Conservation (phyloP, 2,797 vertebrate genomes). For the Clamator glandarius region DNA sequence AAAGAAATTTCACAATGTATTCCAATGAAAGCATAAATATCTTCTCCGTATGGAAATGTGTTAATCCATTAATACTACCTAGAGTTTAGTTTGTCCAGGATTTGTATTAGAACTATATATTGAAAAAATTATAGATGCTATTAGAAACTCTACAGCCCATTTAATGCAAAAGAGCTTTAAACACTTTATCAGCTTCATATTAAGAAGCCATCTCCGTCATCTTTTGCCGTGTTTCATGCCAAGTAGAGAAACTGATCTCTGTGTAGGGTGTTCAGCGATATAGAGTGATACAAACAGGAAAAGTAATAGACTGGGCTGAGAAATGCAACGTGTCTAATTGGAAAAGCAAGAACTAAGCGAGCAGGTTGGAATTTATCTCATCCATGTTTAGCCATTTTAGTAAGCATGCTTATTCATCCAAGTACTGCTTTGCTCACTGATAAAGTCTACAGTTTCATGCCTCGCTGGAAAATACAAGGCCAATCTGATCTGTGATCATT, state of each 20-base stretch:
- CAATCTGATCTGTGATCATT: neutral
- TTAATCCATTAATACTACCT: neutral
- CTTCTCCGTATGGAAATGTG: neutral
- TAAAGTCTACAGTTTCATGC: neutral
- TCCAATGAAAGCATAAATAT: neutral
- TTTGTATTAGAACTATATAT: neutral
- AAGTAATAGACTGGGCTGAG: conserved; percentile 23
- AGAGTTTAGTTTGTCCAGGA: neutral
- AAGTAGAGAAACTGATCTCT: neutral
- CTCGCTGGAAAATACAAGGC: neutral
- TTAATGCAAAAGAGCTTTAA: neutral
- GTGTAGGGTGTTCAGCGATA: neutral
- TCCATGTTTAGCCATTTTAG: conserved; percentile 2
- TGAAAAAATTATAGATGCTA: neutral
- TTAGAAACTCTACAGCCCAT: neutral
- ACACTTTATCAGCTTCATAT: neutral
- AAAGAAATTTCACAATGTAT: neutral
- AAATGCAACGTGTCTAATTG: neutral
- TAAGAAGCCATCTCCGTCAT: neutral
- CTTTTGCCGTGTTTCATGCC: neutral
- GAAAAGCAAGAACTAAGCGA: neutral
- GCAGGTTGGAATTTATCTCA: conserved; percentile 11
- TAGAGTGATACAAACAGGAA: neutral
- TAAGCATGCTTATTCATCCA: conserved; percentile 7
- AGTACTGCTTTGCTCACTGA: neutral